phyloP scores from a whole-genome alignment of 2,797 vertebrate genomes.

The Orestias chungarensis region DNA sequence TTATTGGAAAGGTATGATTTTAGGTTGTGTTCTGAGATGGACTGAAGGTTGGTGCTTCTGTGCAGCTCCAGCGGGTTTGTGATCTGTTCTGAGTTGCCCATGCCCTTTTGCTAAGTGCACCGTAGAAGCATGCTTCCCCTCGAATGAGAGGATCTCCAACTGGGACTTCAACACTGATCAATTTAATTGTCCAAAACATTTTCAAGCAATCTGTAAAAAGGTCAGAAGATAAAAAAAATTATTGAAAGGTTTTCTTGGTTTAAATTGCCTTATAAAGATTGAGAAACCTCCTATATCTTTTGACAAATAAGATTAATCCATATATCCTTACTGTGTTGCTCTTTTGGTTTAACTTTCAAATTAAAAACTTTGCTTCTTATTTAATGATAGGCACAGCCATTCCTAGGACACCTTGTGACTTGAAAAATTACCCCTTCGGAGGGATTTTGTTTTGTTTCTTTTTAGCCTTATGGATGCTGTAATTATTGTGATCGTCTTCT shows the following conservation, averaged over 20 bases:
- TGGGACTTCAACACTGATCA: slow-evolving; percentile 43
- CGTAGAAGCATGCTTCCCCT: slow-evolving; percentile 6
- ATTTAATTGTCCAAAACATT: slow-evolving; percentile 46
- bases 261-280: background rate
- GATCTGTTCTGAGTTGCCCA: slow-evolving; percentile 41
- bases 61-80: slow-evolving; percentile 25
- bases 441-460: slow-evolving; percentile 36
- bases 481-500: slow-evolving; percentile 63
- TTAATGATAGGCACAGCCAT: slow-evolving; percentile 51
- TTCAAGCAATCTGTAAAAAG: slow-evolving; percentile 41
- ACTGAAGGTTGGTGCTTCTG: slow-evolving; percentile 49
- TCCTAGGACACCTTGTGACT: slow-evolving; percentile 21
- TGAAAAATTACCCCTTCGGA: slow-evolving; percentile 48
- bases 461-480: slow-evolving; percentile 34
- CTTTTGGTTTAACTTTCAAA: slow-evolving; percentile 16
- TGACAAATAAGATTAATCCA: background rate
- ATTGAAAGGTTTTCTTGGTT: background rate
- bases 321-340: background rate
- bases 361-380: slow-evolving; percentile 18
- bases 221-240: slow-evolving; percentile 32
- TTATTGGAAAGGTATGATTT: slow-evolving; percentile 23
- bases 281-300: background rate
- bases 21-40: slow-evolving; percentile 18
- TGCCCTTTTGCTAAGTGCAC: slow-evolving; percentile 39
- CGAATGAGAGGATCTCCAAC: slow-evolving; percentile 25